Evolutionary conservation across 2,888 invertebrate genomes (phyloP), one percentile per base, ranked within the genome.

Genomic region (Frankliniella intonsa): DNA sequence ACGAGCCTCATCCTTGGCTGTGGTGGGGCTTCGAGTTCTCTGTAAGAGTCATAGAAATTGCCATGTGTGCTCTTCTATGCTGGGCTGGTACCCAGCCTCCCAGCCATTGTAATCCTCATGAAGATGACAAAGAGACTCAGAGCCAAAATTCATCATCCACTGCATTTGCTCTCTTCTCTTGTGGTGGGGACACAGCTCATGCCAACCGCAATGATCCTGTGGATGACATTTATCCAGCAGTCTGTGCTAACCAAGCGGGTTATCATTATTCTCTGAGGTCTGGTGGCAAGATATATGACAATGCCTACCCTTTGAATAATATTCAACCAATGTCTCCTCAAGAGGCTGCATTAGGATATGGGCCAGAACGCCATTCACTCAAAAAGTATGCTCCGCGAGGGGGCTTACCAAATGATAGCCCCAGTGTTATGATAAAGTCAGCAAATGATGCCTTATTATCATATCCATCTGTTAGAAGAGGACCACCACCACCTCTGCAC

Each of bases 21-120:
- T 94, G 97, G 90, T 97, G 96, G 96, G 94, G 95, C 27, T 97
- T 95, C 89, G 96, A 97, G 87, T 93, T 96, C 86, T 94, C 94
- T 0, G 91, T 96, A 81, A 91, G 97, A 50, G 90, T 96, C 10
- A 91, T 96, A 82, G 97, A 97, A 88, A 92, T 97, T 80, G 92
- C 94, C n/a, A 94, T 97, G 86, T 95, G 97, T 85, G 93, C 94
- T 8, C 90, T 96, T 82, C 90, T 96, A 85, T 94, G 94, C 0
- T 97, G 96, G 92, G 96, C 97, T 14, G 95, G 95, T 80, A 95
- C 96, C 82, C 85, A 86, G 81, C 84, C 84, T 88, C 88, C 83
- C 88, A 90, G 84, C 86, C 87, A 83, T 88, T 89, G 87, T 90
- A 76, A 76, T 22, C 69, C 69, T 25, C 69, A 94, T 81, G 93